A percentile compares a stretch with the other conserved stretches of the same genome.
Conservation (phyloP, 2,888 invertebrate species). For the Agrotis clavis region DNA sequence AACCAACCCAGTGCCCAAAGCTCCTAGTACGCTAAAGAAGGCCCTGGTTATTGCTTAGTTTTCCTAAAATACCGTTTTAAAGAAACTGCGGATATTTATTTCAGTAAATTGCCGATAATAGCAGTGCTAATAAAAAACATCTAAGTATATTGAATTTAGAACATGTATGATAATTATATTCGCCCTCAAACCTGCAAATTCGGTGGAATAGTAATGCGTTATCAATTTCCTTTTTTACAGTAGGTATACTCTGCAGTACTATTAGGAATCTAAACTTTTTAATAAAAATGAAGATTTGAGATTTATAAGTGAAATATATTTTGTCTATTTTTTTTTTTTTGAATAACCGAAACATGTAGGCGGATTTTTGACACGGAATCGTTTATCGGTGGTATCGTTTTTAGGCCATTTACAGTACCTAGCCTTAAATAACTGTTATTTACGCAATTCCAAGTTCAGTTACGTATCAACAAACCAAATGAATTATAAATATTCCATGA, state of each 20-base stretch:
- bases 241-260: neutral
- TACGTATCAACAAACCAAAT: conserved; percentile 40
- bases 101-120: neutral
- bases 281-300: too few relatives aligned
- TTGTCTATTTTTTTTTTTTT: too few relatives aligned
- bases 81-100: neutral
- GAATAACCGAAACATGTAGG: too few relatives aligned
- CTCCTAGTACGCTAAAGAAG: too few relatives aligned
- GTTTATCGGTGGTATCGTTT: too few relatives aligned
- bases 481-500: conserved; percentile 36
- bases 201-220: neutral
- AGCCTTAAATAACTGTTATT: neutral
- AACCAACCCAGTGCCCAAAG: too few relatives aligned
- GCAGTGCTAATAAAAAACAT: neutral
- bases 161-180: conserved; percentile 1
- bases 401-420: neutral
- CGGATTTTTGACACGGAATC: too few relatives aligned
- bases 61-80: neutral
- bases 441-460: conserved; percentile 17
- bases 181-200: neutral
- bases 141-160: neutral
- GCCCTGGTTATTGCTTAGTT: too few relatives aligned
- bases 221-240: conserved; percentile 5
- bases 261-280: too few relatives aligned
- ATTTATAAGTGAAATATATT: too few relatives aligned